Percentiles rank a stretch among this genome's conserved stretches.
phyloP scores from a whole-genome alignment of 2,888 invertebrate genomes.

The Calephelis perditalis region DNA sequence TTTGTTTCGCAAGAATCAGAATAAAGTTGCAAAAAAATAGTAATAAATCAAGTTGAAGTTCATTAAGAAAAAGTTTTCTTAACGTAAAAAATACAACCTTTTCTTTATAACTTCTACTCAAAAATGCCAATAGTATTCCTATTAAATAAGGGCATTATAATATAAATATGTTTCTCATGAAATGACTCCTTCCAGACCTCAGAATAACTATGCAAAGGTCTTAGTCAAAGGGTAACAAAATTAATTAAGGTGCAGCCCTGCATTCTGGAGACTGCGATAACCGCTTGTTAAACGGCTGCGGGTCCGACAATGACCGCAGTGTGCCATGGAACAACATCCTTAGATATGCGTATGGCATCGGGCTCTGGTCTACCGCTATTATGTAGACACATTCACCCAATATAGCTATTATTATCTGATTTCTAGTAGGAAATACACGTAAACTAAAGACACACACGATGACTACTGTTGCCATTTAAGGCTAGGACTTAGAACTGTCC shows the following conservation, averaged over 20 bases:
- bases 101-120: too few relatives aligned
- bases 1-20: too few relatives aligned
- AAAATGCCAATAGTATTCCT: too few relatives aligned
- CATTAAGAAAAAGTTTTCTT: too few relatives aligned
- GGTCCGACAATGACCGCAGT: slow-evolving; percentile 48
- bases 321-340: slow-evolving; percentile 42
- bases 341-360: slow-evolving; percentile 49
- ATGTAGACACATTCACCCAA: slow-evolving; percentile 14
- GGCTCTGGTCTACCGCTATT: slow-evolving; percentile 25
- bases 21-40: too few relatives aligned
- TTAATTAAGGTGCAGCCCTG: slow-evolving; percentile 34
- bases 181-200: slow-evolving; percentile 23
- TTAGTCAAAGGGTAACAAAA: slow-evolving; percentile 31
- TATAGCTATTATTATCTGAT: too few relatives aligned
- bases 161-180: slow-evolving; percentile 9
- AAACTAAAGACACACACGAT: too few relatives aligned
- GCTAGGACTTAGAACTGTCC: too few relatives aligned
- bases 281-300: slow-evolving; percentile 52
- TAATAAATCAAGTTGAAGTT: too few relatives aligned
- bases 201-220: slow-evolving; percentile 23
- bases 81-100: too few relatives aligned
- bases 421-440: too few relatives aligned
- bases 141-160: neutral
- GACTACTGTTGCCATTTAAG: too few relatives aligned
- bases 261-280: slow-evolving; percentile 43